Evolutionary conservation across 2,888 invertebrate species (phyloP).

Genomic region (Drosophila quasianomalipes): DNA sequence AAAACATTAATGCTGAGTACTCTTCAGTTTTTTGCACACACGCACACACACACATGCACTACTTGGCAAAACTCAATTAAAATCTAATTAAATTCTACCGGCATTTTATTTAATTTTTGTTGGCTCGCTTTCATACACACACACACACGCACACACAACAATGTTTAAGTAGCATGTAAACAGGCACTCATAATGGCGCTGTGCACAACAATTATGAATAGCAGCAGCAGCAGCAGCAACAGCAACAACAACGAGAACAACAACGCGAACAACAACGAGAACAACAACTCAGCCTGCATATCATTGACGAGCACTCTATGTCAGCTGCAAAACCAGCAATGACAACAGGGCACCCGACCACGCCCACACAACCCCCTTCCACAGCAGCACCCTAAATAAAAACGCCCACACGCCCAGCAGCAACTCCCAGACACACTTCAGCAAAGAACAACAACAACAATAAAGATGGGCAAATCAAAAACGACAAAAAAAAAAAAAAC

Average conservation of each 20-base stretch:
- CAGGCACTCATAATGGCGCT: conserved; percentile 72
- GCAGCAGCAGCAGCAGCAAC: conserved; percentile 37
- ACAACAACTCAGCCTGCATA: conserved; percentile 61
- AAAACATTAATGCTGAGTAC: neutral
- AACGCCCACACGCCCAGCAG: conserved; percentile 53
- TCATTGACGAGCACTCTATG: conserved; percentile 81
- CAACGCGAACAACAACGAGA: neutral
- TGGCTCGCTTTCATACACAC: conserved; percentile 16
- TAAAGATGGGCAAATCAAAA: conserved; percentile 66
- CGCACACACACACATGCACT: conserved; percentile 3
- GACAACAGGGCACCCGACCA: conserved; percentile 70
- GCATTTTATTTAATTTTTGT: conserved; percentile 73
- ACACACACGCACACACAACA: conserved; percentile 13
- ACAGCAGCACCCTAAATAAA: conserved; percentile 2
- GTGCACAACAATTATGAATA: conserved; percentile 65
- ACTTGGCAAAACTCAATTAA: conserved; percentile 71
- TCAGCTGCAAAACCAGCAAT: conserved; percentile 76
- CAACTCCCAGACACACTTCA: conserved; percentile 49
- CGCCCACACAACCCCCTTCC: conserved; percentile 39
- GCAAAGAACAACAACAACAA: conserved; percentile 34
- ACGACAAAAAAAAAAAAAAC: conserved; percentile 20
- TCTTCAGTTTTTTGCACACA: neutral
- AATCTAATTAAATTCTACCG: conserved; percentile 78
- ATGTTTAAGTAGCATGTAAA: conserved; percentile 73
- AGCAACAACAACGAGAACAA: conserved; percentile 7